Percentiles rank a stretch among this genome's conserved stretches.
Evolutionary conservation across 2,797 vertebrate species (phyloP).

Genomic region (Sebastes steindachneri): DNA sequence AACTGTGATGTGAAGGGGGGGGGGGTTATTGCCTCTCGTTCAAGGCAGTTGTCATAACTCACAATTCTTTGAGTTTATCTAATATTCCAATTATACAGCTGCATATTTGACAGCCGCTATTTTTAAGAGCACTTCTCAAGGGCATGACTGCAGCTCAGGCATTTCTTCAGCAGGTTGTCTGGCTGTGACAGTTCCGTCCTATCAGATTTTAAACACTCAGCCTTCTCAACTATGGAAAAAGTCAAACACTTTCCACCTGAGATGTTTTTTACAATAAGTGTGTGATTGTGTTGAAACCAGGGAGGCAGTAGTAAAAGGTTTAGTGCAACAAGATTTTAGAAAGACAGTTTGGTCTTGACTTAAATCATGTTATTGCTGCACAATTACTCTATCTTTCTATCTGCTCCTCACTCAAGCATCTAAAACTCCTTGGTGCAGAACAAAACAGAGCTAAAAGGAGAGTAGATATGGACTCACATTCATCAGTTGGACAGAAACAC

Average conservation of each 20-base stretch:
- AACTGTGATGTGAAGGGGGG: background rate
- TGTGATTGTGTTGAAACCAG: background rate
- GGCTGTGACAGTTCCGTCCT: constrained; percentile 20
- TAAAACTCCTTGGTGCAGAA: background rate
- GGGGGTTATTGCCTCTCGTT: constrained; percentile 60
- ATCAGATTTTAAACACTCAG: constrained; percentile 26
- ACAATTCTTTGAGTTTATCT: constrained; percentile 71
- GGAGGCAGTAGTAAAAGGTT: background rate
- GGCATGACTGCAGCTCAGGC: constrained; percentile 32
- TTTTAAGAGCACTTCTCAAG: constrained; percentile 66
- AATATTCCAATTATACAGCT: constrained; percentile 72
- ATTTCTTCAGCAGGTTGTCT: constrained; percentile 10
- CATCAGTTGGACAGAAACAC: background rate
- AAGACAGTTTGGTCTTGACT: background rate
- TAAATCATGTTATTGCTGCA: background rate
- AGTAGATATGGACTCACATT: background rate
- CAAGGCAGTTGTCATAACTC: constrained; percentile 74
- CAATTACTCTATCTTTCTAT: background rate
- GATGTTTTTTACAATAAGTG: constrained; percentile 1
- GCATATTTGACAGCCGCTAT: constrained; percentile 55
- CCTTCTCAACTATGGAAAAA: constrained; percentile 17
- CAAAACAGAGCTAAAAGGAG: background rate
- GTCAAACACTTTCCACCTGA: constrained; percentile 8
- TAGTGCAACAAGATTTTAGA: background rate
- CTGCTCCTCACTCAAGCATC: background rate